phyloP scores from a whole-genome alignment of 2,797 vertebrate genomes.

The Centroberyx gerrardi region DNA sequence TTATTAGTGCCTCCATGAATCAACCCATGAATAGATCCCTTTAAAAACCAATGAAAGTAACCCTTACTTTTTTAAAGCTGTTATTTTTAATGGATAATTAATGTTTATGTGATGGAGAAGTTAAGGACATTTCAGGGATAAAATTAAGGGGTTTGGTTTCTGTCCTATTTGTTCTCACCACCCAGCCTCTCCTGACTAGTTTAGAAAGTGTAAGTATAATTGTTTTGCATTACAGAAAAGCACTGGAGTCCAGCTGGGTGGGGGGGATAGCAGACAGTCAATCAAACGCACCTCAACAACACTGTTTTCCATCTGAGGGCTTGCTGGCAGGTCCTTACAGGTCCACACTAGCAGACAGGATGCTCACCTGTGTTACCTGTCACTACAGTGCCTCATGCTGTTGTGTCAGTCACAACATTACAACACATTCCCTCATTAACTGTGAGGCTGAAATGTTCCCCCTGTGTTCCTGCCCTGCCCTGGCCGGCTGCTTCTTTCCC shows the following conservation, averaged over 20 bases:
- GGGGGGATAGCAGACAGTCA: constrained; percentile 36
- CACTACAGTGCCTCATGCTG: constrained; percentile 56
- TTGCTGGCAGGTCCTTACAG: constrained; percentile 80
- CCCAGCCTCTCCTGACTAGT: constrained; percentile 19
- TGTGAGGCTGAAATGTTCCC: constrained; percentile 22
- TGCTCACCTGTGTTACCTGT: constrained; percentile 76
- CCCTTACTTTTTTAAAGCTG: too few relatives aligned
- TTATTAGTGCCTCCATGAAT: too few relatives aligned
- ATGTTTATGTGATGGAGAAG: too few relatives aligned
- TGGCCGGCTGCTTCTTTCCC: constrained; percentile 32
- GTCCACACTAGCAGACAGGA: constrained; percentile 77
- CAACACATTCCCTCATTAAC: constrained; percentile 24
- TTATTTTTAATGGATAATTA: too few relatives aligned
- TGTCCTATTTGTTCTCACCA: not conserved
- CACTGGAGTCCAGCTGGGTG: constrained; percentile 20
- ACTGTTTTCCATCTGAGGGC: constrained; percentile 65
- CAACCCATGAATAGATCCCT: too few relatives aligned
- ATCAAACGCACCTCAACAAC: constrained; percentile 36
- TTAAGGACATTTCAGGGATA: too few relatives aligned
- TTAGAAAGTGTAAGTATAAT: constrained; percentile 3
- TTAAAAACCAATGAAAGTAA: too few relatives aligned
- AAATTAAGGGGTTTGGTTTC: not conserved
- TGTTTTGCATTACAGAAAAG: constrained; percentile 8
- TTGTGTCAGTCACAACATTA: constrained; percentile 60
- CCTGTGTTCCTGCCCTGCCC: constrained; percentile 12